Percentiles rank a stretch among this genome's conserved stretches.
These are phyloP conservation scores for Neotoxoptera formosana DNA, from an alignment of 1,140 invertebrate genomes.

Conservation along the genomic window DNA sequence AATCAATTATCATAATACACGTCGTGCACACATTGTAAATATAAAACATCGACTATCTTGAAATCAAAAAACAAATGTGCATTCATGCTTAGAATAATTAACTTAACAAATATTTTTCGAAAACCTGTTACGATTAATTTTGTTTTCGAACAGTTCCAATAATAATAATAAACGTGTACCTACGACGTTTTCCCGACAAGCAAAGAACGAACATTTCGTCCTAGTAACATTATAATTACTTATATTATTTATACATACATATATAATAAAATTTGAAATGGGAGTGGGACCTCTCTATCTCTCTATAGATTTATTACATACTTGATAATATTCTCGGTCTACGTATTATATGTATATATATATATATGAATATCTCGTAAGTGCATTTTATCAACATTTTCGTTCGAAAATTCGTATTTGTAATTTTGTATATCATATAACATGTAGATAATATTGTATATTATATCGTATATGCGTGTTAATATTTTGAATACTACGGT, in stretches of 20 bases:
- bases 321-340: not conserved
- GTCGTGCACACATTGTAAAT: not conserved
- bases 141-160: not conserved
- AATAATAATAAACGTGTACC: no score
- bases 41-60: not conserved
- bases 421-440: not conserved
- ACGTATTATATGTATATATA: not conserved
- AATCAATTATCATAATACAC: not conserved
- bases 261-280: no score
- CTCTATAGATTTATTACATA: not conserved
- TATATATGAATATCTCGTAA: not conserved
- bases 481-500: no score
- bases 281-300: not conserved
- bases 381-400: not conserved
- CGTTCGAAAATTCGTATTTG: not conserved
- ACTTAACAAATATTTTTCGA: not conserved
- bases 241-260: not conserved
- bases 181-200: not conserved
- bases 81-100: not conserved
- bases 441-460: no score
- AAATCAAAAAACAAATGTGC: not conserved
- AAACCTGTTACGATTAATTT: not conserved
- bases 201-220: not conserved
- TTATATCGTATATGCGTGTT: no score
- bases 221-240: not conserved